Percentiles rank a stretch among this genome's conserved stretches.
phyloP scores from a whole-genome alignment of 2,797 vertebrate genomes.

The Ispidina picta region DNA sequence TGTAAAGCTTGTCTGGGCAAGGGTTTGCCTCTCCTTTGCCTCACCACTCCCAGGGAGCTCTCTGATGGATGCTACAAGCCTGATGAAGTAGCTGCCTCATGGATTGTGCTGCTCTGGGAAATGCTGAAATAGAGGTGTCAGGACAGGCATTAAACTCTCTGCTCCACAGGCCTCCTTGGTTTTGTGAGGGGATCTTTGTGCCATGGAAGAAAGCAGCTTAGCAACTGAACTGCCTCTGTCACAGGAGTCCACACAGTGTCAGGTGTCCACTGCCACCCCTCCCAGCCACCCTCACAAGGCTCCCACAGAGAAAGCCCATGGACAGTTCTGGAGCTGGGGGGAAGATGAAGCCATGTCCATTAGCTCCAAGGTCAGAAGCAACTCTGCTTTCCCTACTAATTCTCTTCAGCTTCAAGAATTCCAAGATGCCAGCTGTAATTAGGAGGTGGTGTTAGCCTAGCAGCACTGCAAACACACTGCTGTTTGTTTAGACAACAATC shows the following conservation, averaged over 20 bases:
- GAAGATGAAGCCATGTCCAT: background rate
- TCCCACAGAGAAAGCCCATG: background rate
- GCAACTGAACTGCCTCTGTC: background rate
- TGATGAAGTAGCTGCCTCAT: background rate
- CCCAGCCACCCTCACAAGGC: background rate
- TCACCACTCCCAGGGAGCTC: background rate
- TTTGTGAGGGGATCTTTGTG: background rate
- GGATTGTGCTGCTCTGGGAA: background rate
- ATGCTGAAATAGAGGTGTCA: background rate
- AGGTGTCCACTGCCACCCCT: background rate
- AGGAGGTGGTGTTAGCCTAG: background rate
- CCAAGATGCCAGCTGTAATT: background rate
- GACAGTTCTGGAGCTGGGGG: background rate
- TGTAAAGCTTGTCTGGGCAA: background rate
- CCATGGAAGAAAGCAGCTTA: background rate
- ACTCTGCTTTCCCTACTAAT: background rate
- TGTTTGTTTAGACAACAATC: background rate
- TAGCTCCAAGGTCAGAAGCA: background rate
- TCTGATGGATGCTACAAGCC: background rate
- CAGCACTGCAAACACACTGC: background rate
- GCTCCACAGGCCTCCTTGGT: background rate
- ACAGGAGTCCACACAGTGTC: background rate
- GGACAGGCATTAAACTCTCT: background rate
- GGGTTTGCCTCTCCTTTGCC: background rate
- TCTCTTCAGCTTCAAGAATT: background rate